Base-by-base conservation (phyloP, 2,113 vertebrate species). In the Bostrychus sinensis region DNA sequence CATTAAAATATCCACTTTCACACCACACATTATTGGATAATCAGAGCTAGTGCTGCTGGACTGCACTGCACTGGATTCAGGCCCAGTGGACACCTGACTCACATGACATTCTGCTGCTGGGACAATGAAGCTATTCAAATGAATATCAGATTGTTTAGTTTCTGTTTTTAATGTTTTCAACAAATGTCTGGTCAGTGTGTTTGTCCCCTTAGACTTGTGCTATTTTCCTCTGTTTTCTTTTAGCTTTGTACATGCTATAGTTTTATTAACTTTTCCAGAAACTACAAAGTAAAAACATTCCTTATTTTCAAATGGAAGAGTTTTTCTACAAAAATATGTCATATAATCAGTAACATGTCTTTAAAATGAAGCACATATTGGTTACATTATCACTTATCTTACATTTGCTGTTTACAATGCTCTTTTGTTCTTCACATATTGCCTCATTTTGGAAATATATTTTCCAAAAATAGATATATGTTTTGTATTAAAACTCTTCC, bases 281-380 rank as follows among this genome's bases (percentile, higher is more conserved):
- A 11, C 61, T 66, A 72, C 17, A 34, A 77, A 28, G 41, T 63
- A 1, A 71, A 75, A 48, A 81, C 88, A 88, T 87, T 86, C 88
- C 84, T 50, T 5, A 39, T 16, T 45, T 66, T 67, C 25, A 22
- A 26, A 36, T 60, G 68, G 61, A 66, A 68, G 66, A 84, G 72
- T 75, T 79, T 82, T 65, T 56, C 58, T 82, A 70, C 70, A 69
- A n/a, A 42, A 36, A 20, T 50, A 26, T 34, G 17, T 34, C 30
- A 16, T 1, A 5, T 9, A 17, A 12, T 30, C n/a, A 38, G 6
- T 4, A 19, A 19, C 19, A 39, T 3, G 34, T 9, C 11, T 50
- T 30, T 32, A 22, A 46, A 46, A 28, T 61, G 11, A 22, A 34
- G 30, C 17, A 50, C 19, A 28, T 38, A 37, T 22, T 10, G 11